A percentile compares a stretch with the other conserved stretches of the same genome.
Evolutionary conservation across 2,797 vertebrate species (phyloP).

Genomic region (Tolypeutes matacus): DNA sequence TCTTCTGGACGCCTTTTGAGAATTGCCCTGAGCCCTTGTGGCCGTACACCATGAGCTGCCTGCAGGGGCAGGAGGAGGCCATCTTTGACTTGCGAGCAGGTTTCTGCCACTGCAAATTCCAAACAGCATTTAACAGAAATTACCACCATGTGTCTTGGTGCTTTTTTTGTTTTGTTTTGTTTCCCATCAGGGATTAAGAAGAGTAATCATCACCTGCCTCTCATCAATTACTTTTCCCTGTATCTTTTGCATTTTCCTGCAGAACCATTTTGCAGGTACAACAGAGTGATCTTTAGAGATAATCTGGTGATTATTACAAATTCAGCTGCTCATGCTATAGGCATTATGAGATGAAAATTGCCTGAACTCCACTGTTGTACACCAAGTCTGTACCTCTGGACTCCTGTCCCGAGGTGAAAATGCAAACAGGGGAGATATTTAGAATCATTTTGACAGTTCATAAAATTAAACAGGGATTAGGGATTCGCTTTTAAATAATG

Average conservation of each 20-base stretch:
- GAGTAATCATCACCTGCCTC: conserved; percentile 84
- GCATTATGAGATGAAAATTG: conserved; percentile 90
- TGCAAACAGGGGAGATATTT: conserved; percentile 89
- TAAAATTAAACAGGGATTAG: conserved; percentile 91
- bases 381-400: conserved; percentile 88
- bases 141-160: conserved; percentile 75
- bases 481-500: conserved; percentile 85
- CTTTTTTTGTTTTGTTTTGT: not conserved
- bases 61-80: not conserved
- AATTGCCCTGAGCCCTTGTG: rapidly evolving
- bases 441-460: conserved; percentile 90
- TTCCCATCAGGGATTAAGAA: conserved; percentile 87
- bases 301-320: conserved; percentile 90
- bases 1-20: not conserved
- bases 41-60: not conserved
- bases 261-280: conserved; percentile 88
- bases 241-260: conserved; percentile 87
- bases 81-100: not conserved
- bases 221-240: conserved; percentile 85
- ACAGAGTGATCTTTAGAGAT: conserved; percentile 88
- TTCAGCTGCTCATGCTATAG: conserved; percentile 84
- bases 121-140: conserved; percentile 78
- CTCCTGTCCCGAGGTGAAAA: conserved; percentile 90
- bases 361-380: conserved; percentile 87
- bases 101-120: conserved; percentile 69